phyloP scores from a whole-genome alignment of 37 sponge, comb jelly and placozoan species.

The Lycopodina hypogea region DNA sequence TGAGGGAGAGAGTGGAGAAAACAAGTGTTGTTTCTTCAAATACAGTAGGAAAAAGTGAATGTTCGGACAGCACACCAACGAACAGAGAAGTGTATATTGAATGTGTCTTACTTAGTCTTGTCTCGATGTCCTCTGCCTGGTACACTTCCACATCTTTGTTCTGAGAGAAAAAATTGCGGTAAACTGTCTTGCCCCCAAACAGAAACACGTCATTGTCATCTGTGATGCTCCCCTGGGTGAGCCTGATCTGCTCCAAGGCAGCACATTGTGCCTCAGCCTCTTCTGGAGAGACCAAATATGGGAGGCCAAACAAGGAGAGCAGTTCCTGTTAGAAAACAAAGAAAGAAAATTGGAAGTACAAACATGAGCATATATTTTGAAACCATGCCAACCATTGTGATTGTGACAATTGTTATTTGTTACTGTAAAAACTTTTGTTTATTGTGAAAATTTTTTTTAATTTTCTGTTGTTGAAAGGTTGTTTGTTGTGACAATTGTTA shows the following conservation, averaged over 20 bases:
- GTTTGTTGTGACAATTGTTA: no score
- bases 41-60: no score
- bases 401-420: no score
- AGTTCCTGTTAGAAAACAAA: slow-evolving; percentile 64
- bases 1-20: no score
- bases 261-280: slow-evolving; percentile 99
- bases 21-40: no score
- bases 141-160: slow-evolving; percentile 51
- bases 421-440: background rate
- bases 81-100: no score
- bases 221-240: slow-evolving; percentile 84
- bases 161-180: slow-evolving; percentile 85
- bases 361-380: background rate
- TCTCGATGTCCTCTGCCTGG: slow-evolving; percentile 36
- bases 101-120: slow-evolving; percentile 49
- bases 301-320: slow-evolving; percentile 86
- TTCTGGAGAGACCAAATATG: slow-evolving; percentile 79
- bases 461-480: background rate
- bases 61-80: no score
- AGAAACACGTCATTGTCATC: slow-evolving; percentile 93
- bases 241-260: slow-evolving; percentile 53
- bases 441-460: background rate
- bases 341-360: background rate
- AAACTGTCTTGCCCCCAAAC: slow-evolving; percentile 86
- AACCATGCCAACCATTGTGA: background rate